phyloP scores from a whole-genome alignment of 2,888 invertebrate species.

The Agriopis leucophaearia region DNA sequence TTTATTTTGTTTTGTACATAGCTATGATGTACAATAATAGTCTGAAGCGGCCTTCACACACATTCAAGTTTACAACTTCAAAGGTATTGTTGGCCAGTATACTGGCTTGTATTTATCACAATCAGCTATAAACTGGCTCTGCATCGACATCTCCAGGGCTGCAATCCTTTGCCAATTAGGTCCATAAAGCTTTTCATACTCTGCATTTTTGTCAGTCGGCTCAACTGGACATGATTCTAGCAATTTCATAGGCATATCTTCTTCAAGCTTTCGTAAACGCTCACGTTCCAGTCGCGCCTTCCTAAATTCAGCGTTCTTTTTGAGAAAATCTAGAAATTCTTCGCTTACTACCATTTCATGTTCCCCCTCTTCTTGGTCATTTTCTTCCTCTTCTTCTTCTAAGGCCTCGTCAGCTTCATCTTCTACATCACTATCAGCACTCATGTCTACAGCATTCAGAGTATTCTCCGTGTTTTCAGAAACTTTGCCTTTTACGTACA shows the following conservation, averaged over 20 bases:
- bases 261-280: slow-evolving; percentile 53
- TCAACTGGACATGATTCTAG: slow-evolving; percentile 55
- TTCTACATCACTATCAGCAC: slow-evolving; percentile 16
- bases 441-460: slow-evolving; percentile 6
- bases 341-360: slow-evolving; percentile 86
- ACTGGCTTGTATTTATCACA: slow-evolving; percentile 87
- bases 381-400: slow-evolving; percentile 32
- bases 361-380: slow-evolving; percentile 50
- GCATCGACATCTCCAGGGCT: slow-evolving; percentile 91
- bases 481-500: slow-evolving; percentile 47
- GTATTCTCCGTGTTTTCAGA: slow-evolving; percentile 25
- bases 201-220: slow-evolving; percentile 62
- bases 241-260: slow-evolving; percentile 45
- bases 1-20: too few species aligned
- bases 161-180: slow-evolving; percentile 88
- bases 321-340: slow-evolving; percentile 88
- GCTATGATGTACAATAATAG: background rate
- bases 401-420: slow-evolving; percentile 25
- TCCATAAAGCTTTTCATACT: slow-evolving; percentile 88
- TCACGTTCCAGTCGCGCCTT: slow-evolving; percentile 64
- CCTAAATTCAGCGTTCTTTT: slow-evolving; percentile 85
- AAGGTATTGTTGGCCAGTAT: slow-evolving; percentile 91
- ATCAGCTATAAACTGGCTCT: slow-evolving; percentile 88
- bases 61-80: slow-evolving; percentile 71
- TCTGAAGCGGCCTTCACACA: background rate